These are phyloP conservation scores for Cephus nigrinus DNA, from an alignment of 2,888 invertebrate genomes.

Conservation along the genomic window DNA sequence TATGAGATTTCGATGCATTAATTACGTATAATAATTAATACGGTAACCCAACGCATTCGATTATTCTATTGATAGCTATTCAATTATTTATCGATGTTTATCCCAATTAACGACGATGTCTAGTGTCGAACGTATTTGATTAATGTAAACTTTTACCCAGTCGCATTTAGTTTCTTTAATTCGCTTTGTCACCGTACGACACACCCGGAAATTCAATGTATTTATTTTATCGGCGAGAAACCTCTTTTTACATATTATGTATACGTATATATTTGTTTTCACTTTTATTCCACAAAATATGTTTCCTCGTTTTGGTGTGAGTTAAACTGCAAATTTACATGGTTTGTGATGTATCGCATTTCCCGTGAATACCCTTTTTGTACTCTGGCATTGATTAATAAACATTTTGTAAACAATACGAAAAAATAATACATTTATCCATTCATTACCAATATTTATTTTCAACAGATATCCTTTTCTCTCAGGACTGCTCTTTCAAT, in stretches of 20 bases:
- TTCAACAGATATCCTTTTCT: too few species aligned
- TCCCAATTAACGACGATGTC: neutral
- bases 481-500: too few species aligned
- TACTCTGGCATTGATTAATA: constrained; percentile 63
- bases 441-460: neutral
- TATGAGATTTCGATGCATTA: too few species aligned
- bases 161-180: neutral
- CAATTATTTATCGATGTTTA: constrained; percentile 27
- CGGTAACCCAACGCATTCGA: too few species aligned
- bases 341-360: constrained; percentile 48
- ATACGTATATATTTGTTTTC: constrained; percentile 7
- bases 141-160: too few species aligned
- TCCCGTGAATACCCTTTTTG: constrained; percentile 47
- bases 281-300: constrained; percentile 24
- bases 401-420: constrained; percentile 45
- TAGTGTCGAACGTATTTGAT: too few species aligned
- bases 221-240: constrained; percentile 42
- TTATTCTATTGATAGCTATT: too few species aligned
- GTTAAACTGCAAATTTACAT: constrained; percentile 35
- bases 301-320: constrained; percentile 46
- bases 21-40: too few species aligned
- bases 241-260: too few species aligned
- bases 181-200: constrained; percentile 25
- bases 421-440: neutral
- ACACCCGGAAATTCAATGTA: constrained; percentile 39